phyloP scores from a whole-genome alignment of 1,140 invertebrate genomes.

The Calephelis nemesis region DNA sequence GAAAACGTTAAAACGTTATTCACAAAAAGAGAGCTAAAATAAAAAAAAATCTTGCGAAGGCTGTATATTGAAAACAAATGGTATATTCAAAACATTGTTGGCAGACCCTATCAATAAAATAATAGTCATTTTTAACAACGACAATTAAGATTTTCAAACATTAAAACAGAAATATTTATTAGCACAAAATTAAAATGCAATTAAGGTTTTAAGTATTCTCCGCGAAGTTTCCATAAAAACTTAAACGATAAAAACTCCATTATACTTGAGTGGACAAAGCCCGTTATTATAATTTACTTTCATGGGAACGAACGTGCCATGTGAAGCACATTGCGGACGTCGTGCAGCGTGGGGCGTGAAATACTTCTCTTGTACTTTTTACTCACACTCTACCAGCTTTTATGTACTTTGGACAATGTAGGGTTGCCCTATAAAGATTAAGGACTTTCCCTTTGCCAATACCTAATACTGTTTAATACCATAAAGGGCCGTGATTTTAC shows the following conservation, averaged over 20 bases:
- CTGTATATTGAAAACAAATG: too few species aligned
- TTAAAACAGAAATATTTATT: conserved; percentile 22
- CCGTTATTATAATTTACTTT: conserved; percentile 25
- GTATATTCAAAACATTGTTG: too few species aligned
- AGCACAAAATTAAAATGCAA: conserved; percentile 11
- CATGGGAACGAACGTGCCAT: conserved; percentile 7
- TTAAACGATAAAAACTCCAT: conserved; percentile 46
- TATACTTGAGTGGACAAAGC: conserved; percentile 41
- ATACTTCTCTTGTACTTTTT: conserved; percentile 11
- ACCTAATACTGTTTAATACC: neutral
- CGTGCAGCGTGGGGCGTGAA: conserved; percentile 1
- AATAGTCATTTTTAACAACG: too few species aligned
- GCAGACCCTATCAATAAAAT: too few species aligned
- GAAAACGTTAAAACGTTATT: too few species aligned
- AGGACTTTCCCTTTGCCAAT: neutral
- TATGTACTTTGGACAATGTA: conserved; percentile 1
- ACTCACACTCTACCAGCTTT: neutral
- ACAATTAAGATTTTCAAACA: neutral
- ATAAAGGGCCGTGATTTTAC: too few species aligned
- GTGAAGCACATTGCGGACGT: neutral
- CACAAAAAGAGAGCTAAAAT: too few species aligned
- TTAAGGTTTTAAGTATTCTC: conserved; percentile 6
- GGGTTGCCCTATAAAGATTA: neutral
- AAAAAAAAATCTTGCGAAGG: too few species aligned
- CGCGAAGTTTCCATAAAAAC: conserved; percentile 18